phyloP scores from a whole-genome alignment of 2,888 invertebrate genomes.

The Oscheius sp. region DNA sequence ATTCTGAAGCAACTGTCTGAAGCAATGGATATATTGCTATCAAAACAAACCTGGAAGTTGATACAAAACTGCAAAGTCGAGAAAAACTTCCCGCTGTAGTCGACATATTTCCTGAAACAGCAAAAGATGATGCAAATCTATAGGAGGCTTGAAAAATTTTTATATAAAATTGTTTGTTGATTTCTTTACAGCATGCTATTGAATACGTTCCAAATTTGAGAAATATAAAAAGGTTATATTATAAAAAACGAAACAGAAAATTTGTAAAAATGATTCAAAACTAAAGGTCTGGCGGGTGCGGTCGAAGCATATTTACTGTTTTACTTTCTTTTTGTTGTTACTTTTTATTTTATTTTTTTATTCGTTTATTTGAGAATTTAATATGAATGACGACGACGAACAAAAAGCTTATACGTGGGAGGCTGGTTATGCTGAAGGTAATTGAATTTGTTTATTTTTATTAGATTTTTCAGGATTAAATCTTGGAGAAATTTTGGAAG shows the following conservation, averaged over 20 bases:
- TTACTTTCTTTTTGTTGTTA: neutral
- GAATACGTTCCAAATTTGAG: no score
- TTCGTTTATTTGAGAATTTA: no score
- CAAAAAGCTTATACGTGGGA: slow-evolving; percentile 73
- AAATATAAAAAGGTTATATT: no score
- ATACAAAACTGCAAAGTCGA: neutral
- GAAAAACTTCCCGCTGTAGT: neutral
- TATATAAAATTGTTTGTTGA: no score
- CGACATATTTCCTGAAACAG: neutral
- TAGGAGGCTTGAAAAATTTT: neutral
- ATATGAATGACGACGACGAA: slow-evolving; percentile 53
- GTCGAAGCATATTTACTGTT: neutral
- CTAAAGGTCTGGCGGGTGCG: neutral
- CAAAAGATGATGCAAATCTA: slow-evolving; percentile 10
- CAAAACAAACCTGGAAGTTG: neutral
- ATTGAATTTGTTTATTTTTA: neutral
- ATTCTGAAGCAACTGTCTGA: slow-evolving; percentile 2
- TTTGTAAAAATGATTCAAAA: neutral
- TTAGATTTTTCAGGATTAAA: slow-evolving; percentile 54
- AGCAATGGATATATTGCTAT: neutral
- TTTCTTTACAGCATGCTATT: no score
- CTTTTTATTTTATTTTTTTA: neutral
- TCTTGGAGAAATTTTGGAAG: slow-evolving; percentile 85
- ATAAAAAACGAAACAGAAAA: no score
- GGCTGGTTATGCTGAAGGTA: slow-evolving; percentile 74